These are phyloP conservation scores for Chloropsis cyanopogon DNA, from an alignment of 2,113 vertebrate genomes.

Conservation along the genomic window DNA sequence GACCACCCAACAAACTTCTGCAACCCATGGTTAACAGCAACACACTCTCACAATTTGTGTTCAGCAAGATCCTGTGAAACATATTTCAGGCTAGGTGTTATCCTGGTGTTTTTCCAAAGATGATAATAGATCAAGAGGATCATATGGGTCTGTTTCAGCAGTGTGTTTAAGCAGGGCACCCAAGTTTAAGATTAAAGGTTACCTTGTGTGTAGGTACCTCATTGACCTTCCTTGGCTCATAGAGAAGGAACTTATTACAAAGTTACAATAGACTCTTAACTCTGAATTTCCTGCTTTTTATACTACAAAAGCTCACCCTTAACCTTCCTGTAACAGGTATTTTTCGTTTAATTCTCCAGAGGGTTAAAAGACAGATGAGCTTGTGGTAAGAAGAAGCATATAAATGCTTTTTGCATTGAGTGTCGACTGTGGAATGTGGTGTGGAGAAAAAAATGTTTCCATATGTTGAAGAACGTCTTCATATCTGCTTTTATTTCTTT, in stretches of 20 bases:
- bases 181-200: neutral
- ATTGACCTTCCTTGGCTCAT: neutral
- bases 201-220: neutral
- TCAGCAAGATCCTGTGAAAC: neutral
- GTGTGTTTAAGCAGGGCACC: neutral
- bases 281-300: conserved; percentile 34
- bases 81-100: neutral
- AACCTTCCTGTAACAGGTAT: neutral
- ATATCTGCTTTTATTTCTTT: conserved; percentile 42
- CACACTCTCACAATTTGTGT: neutral
- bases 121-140: neutral
- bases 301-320: conserved; percentile 41
- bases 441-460: conserved; percentile 33
- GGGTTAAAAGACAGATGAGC: conserved; percentile 41
- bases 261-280: neutral
- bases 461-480: conserved; percentile 29
- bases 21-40: neutral
- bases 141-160: neutral
- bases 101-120: neutral
- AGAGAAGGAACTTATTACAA: neutral
- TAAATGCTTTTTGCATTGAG: conserved; percentile 25
- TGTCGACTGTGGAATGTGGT: neutral
- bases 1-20: neutral
- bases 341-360: conserved; percentile 4
- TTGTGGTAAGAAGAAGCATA: neutral